phyloP scores from a whole-genome alignment of 2,113 vertebrate species.

The Pelobates fuscus region DNA sequence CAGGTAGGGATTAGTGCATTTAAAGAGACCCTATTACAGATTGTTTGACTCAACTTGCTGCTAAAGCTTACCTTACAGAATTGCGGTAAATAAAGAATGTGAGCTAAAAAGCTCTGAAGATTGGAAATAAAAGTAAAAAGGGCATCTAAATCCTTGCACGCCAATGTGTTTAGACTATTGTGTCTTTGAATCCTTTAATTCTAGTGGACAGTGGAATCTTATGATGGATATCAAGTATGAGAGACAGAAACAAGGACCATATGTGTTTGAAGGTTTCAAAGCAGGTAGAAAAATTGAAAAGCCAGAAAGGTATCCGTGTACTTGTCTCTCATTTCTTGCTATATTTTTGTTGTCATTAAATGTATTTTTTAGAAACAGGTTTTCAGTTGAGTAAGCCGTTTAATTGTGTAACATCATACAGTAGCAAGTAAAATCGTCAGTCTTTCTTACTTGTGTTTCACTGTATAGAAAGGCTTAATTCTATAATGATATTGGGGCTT shows the following conservation, averaged over 20 bases:
- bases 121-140: no score
- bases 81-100: neutral
- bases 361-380: neutral
- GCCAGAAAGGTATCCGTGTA: neutral
- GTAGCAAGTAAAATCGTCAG: neutral
- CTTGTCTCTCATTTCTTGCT: constrained; percentile 7
- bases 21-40: no score
- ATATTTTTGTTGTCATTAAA: constrained; percentile 5
- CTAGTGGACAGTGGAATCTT: constrained; percentile 28
- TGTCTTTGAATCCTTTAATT: constrained; percentile 26
- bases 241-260: constrained; percentile 24
- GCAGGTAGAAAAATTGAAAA: constrained; percentile 10
- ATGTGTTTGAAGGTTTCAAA: constrained; percentile 15
- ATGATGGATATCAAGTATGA: constrained; percentile 28
- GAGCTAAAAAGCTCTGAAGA: no score
- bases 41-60: neutral
- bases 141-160: constrained; percentile 13
- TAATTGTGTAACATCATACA: neutral
- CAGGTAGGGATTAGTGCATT: no score
- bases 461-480: neutral
- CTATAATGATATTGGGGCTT: neutral
- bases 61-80: neutral
- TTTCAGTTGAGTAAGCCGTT: neutral
- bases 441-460: neutral
- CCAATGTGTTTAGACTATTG: constrained; percentile 6